Evolutionary conservation across 2,888 invertebrate species (phyloP).

Genomic region (Sialis lutaria): DNA sequence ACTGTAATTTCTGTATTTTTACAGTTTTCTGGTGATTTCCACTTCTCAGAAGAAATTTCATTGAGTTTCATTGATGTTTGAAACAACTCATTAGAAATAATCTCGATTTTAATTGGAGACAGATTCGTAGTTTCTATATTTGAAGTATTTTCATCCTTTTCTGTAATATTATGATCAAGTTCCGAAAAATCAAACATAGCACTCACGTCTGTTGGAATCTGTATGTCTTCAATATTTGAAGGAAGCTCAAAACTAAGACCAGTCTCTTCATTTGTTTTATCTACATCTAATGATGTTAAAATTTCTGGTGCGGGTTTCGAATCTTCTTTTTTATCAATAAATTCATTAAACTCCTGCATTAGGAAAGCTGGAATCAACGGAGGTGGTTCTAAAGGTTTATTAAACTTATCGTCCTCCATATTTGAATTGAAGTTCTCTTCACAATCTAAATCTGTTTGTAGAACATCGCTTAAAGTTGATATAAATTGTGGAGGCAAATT

Average conservation of each 20-base stretch:
- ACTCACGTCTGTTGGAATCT: conserved; percentile 3
- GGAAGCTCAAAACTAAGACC: conserved; percentile 2
- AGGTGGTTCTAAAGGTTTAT: neutral
- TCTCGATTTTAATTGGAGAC: conserved; percentile 1
- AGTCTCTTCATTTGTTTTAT: neutral
- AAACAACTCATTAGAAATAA: no score
- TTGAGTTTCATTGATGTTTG: no score
- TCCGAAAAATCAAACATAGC: conserved; percentile 5
- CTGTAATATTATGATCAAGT: neutral
- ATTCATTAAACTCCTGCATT: no score
- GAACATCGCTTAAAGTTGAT: neutral
- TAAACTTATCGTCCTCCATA: neutral
- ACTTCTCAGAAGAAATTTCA: no score
- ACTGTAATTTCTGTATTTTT: no score
- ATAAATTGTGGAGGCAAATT: neutral
- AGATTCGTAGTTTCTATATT: neutral
- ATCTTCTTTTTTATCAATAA: neutral
- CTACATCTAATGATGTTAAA: neutral
- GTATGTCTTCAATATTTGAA: conserved; percentile 4
- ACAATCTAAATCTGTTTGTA: neutral
- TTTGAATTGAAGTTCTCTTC: neutral
- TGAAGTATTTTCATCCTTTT: neutral
- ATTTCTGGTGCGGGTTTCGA: neutral
- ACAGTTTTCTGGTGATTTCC: no score
- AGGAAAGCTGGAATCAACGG: no score